Evolutionary conservation across 2,888 invertebrate species (phyloP).

Genomic region (Dynastes hyllus): DNA sequence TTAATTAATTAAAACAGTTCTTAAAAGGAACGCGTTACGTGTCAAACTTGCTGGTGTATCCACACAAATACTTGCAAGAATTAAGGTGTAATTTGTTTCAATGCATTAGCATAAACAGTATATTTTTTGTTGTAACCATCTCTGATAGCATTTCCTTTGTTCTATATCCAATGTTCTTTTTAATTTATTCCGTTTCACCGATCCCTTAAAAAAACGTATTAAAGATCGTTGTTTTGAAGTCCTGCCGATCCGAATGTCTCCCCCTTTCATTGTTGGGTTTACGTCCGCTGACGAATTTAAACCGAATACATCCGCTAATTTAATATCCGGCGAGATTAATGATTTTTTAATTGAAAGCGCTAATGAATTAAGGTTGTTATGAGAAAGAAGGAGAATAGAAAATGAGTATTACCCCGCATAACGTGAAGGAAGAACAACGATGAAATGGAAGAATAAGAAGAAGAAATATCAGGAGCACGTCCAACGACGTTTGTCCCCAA

Average conservation of each 20-base stretch:
- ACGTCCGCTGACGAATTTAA: slow-evolving; percentile 2
- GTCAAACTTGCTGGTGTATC: too few species aligned
- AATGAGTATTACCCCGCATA: slow-evolving; percentile 4
- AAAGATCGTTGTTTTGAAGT: not conserved
- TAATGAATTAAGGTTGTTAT: slow-evolving; percentile 24
- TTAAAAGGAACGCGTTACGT: too few species aligned
- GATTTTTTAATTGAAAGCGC: slow-evolving; percentile 43
- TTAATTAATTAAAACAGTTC: too few species aligned
- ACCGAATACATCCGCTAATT: slow-evolving; percentile 20
- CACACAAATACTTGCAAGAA: too few species aligned
- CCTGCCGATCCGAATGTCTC: not conserved
- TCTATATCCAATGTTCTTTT: too few species aligned
- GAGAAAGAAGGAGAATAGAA: not conserved
- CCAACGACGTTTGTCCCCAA: not conserved
- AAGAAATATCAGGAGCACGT: not conserved
- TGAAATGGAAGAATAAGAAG: not conserved
- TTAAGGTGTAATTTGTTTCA: too few species aligned
- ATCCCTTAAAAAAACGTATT: not conserved
- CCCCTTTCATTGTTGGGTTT: not conserved
- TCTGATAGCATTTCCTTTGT: too few species aligned
- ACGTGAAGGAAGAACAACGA: not conserved
- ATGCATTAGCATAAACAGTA: too few species aligned
- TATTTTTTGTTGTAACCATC: too few species aligned
- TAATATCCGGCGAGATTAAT: slow-evolving; percentile 32
- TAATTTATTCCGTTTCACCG: too few species aligned